Evolutionary conservation across 2,797 vertebrate genomes (phyloP), one percentile per base, ranked within the genome.

Genomic region (Clarias laeviceps): DNA sequence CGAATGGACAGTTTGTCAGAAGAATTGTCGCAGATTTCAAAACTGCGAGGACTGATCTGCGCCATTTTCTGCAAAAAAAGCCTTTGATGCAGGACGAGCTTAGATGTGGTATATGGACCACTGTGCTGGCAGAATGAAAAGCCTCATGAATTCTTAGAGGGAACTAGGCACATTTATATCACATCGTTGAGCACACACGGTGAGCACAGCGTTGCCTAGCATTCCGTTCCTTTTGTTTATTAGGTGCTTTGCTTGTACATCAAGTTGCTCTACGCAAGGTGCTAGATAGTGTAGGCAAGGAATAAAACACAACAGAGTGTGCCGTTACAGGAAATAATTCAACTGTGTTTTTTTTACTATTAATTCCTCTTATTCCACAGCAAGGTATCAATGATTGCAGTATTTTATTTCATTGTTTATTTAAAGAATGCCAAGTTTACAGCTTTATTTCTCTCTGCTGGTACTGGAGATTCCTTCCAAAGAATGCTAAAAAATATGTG

Each of bases 81-180:
- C 54, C 83, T 86, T 84, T 83, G 83, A 89, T 87, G 84, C 82
- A 54, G 82, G 73, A 34, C 18, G 0, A 77, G 69, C 72, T 86
- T 50, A 81, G 81, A 87, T 88, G 88, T 85, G 82, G 83, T 66
- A 84, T 79, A 76, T 80, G 72, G 79, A 64, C 73, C 74, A 11
- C 81, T 84, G 61, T 88, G 84, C 82, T 45, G 85, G 65, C 70
- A 70, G 78, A 90, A 91, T 83, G 62, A 86, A 88, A 88, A 82
- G 74, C 82, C 83, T 88, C 83, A 82, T 91, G 88, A 88, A 89
- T 83, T 84, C 64, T 88, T 80, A 77, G 85, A 37, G 17, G 74
- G 82, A 59, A 74, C 89, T 85, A 80, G 76, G 84, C 78, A 64
- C 78, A 65, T 87, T 88, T 85, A 56, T 78, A 83, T 87, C 87